Evolutionary conservation across 2,797 vertebrate species (phyloP).

Genomic region (Cetoscarus ocellatus): DNA sequence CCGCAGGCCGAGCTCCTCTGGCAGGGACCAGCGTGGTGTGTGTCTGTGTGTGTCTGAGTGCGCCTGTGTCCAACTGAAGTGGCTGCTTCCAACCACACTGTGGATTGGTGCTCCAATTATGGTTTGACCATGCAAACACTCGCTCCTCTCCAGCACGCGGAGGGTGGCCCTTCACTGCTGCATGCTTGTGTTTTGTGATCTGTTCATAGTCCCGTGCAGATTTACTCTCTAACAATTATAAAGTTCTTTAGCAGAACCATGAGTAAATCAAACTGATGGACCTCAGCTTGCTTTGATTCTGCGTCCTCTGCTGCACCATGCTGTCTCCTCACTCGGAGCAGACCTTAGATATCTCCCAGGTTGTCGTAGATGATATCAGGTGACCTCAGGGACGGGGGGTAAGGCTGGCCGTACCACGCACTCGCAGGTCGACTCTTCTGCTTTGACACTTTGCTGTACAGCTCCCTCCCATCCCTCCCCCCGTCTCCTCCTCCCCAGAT

Average conservation of each 20-base stretch:
- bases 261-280: too few relatives aligned
- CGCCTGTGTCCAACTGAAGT: slow-evolving; percentile 47
- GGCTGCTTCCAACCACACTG: slow-evolving; percentile 67
- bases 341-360: slow-evolving; percentile 83
- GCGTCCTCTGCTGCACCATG: too few relatives aligned
- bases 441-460: slow-evolving; percentile 90
- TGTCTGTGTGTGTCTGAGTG: slow-evolving; percentile 16
- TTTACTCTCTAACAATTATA: too few relatives aligned
- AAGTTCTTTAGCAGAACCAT: too few relatives aligned
- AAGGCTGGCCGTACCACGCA: slow-evolving; percentile 65
- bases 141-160: slow-evolving; percentile 20
- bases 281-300: too few relatives aligned
- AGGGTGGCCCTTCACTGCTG: slow-evolving; percentile 50
- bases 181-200: slow-evolving; percentile 36
- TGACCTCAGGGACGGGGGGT: slow-evolving; percentile 54
- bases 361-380: slow-evolving; percentile 88
- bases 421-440: slow-evolving; percentile 49
- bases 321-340: too few relatives aligned
- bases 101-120: slow-evolving; percentile 64
- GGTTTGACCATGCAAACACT: slow-evolving; percentile 71
- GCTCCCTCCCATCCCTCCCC: slow-evolving; percentile 54
- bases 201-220: slow-evolving; percentile 40
- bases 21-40: slow-evolving; percentile 10
- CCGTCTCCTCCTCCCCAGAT: slow-evolving; percentile 60
- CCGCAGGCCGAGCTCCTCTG: slow-evolving; percentile 40